Base-by-base conservation (phyloP, 2,797 vertebrate species). In the Trachurus trachurus region DNA sequence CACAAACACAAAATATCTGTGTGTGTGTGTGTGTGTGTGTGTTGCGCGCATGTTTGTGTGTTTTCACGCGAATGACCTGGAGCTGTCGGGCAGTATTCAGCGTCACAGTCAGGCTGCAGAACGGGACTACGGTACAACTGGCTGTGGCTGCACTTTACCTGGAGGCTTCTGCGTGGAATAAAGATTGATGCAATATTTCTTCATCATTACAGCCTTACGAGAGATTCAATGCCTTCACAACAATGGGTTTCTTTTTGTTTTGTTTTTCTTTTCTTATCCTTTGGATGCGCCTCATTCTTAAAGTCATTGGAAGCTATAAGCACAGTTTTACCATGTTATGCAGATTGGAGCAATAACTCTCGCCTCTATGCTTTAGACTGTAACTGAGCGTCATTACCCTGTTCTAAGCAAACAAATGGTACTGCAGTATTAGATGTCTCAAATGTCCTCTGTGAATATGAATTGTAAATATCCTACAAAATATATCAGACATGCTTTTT, bases 401-500 rank as follows among this genome's bases (percentile, higher is more conserved):
- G 94, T 95, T 94, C 93, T 92, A 81, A 96, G 95, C 93, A 96
- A 95, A 86, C 76, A 71, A 90, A 95, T 92, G 96, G 96, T 96
- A 97, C 96, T 97, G 96, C 97, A 96, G 96, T 97, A 96, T 97
- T 96, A 96, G 87, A 92, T 88, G 93, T 96, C 94, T 95, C 93
- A 94, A 93, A 89, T 88, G 81, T 90, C 79, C 91, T 93, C 87
- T 97, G 96, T 98, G 95, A 97, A 98, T 96, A 97, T 77, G 84
- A 96, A 95, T 95, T 99, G 97, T 99, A 99, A 96, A 98, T 99
- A 98, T 22, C 87, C 92, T 93, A 90, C 95, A 96, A 94, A 90
- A 96, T 97, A 96, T 98, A 98, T 96, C 95, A 96, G 93, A 95
- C 94, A 89, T 96, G 95, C 94, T 97, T 97, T 97, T 98, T 95